Conservation (phyloP, 2,888 invertebrate genomes). For the Taphrorychus bicolor region DNA sequence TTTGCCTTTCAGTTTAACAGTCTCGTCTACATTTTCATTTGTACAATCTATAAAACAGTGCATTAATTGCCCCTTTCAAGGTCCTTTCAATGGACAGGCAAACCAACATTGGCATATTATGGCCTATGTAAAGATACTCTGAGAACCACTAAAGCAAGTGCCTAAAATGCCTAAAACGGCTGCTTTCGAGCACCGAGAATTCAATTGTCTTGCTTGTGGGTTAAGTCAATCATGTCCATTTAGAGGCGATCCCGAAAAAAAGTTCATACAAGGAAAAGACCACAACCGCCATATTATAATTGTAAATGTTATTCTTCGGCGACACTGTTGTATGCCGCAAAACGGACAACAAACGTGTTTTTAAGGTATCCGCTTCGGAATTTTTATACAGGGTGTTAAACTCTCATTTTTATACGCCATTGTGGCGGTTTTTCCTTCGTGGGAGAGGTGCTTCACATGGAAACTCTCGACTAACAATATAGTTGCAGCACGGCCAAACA, state of each 20-base stretch:
- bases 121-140: too few species aligned
- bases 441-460: constrained; percentile 13
- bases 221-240: constrained; percentile 22
- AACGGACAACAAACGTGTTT: constrained; percentile 27
- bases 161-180: neutral
- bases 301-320: constrained; percentile 34
- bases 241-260: constrained; percentile 30
- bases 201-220: constrained; percentile 10
- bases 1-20: too few species aligned
- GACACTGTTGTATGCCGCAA: constrained; percentile 17
- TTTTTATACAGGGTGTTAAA: constrained; percentile 39
- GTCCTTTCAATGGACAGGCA: too few species aligned
- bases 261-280: constrained; percentile 29
- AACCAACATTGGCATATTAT: too few species aligned
- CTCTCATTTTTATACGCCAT: constrained; percentile 29
- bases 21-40: too few species aligned
- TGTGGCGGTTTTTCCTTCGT: constrained; percentile 32
- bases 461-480: neutral
- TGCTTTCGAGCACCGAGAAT: neutral
- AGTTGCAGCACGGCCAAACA: neutral
- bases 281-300: constrained; percentile 30
- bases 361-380: constrained; percentile 29
- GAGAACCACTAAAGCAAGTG: too few species aligned
- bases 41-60: too few species aligned
- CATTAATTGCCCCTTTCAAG: too few species aligned